Percentiles rank a stretch among this genome's conserved stretches.
Conservation (phyloP, 1,140 invertebrate species). For the Dendroctonus ponderosae region DNA sequence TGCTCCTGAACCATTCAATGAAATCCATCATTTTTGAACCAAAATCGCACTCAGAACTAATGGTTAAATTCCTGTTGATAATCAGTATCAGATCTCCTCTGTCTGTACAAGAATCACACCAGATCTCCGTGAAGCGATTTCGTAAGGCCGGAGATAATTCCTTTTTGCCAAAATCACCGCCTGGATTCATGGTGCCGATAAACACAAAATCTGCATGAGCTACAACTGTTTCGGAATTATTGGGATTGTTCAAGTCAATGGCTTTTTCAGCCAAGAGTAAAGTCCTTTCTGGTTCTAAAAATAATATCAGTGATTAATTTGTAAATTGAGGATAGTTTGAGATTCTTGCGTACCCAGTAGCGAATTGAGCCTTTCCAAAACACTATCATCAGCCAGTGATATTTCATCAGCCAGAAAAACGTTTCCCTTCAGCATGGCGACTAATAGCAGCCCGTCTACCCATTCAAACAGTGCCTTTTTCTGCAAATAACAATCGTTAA, state of each 20-base stretch:
- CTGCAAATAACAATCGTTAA: slow-evolving; percentile 12
- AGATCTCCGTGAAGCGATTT: slow-evolving; percentile 98
- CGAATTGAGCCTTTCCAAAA: slow-evolving; percentile 95
- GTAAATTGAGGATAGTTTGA: not conserved
- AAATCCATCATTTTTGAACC: slow-evolving; percentile 75
- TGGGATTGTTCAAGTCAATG: slow-evolving; percentile 51
- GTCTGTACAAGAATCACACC: slow-evolving; percentile 79
- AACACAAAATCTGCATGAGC: slow-evolving; percentile 84
- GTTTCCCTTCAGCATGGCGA: slow-evolving; percentile 83
- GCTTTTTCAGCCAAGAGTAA: slow-evolving; percentile 90
- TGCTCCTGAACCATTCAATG: slow-evolving; percentile 71
- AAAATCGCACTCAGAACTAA: slow-evolving; percentile 58
- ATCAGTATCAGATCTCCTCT: slow-evolving; percentile 73
- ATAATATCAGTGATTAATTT: slow-evolving; percentile 7
- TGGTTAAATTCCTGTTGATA: slow-evolving; percentile 77
- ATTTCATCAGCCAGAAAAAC: slow-evolving; percentile 98
- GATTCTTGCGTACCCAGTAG: slow-evolving; percentile 61
- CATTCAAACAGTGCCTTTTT: slow-evolving; percentile 81
- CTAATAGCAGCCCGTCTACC: slow-evolving; percentile 93
- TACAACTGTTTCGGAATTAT: slow-evolving; percentile 61
- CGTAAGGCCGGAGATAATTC: slow-evolving; percentile 96
- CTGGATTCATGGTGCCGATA: slow-evolving; percentile 99
- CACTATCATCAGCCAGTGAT: slow-evolving; percentile 97
- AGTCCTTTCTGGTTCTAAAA: slow-evolving; percentile 83
- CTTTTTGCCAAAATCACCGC: slow-evolving; percentile 99